phyloP scores from a whole-genome alignment of 2,888 invertebrate species.

The Spodoptera picta region DNA sequence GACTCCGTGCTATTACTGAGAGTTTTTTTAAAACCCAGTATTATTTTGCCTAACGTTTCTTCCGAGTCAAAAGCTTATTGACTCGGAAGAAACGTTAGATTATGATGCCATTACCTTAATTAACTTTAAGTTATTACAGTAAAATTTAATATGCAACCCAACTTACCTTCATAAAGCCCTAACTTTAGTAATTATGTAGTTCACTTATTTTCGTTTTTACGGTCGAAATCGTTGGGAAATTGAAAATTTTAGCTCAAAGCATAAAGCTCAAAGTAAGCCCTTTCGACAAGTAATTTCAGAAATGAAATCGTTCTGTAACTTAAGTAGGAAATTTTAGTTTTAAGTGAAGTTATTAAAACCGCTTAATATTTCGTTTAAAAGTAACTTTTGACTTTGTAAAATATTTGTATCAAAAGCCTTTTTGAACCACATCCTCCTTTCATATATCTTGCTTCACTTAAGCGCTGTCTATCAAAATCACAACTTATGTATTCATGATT shows the following conservation, averaged over 20 bases:
- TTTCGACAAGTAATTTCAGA: neutral
- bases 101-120: neutral
- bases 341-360: no score
- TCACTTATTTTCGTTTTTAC: slow-evolving; percentile 25
- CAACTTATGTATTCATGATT: no score
- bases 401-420: no score
- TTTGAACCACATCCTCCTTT: no score
- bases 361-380: no score
- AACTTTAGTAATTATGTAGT: slow-evolving; percentile 11
- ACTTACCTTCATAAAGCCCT: slow-evolving; percentile 3
- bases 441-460: no score
- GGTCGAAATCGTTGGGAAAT: slow-evolving; percentile 12
- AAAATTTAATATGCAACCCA: slow-evolving; percentile 10
- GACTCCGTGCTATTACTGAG: no score
- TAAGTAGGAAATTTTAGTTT: neutral
- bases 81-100: neutral
- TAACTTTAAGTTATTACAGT: neutral
- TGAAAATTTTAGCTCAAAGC: slow-evolving; percentile 9
- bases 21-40: no score
- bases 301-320: neutral
- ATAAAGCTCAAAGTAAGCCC: neutral
- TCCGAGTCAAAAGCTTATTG: no score
- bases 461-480: no score
- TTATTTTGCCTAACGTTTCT: no score
- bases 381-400: no score